These are phyloP conservation scores for Gortyna flavago DNA, from an alignment of 2,888 invertebrate genomes.

Conservation along the genomic window DNA sequence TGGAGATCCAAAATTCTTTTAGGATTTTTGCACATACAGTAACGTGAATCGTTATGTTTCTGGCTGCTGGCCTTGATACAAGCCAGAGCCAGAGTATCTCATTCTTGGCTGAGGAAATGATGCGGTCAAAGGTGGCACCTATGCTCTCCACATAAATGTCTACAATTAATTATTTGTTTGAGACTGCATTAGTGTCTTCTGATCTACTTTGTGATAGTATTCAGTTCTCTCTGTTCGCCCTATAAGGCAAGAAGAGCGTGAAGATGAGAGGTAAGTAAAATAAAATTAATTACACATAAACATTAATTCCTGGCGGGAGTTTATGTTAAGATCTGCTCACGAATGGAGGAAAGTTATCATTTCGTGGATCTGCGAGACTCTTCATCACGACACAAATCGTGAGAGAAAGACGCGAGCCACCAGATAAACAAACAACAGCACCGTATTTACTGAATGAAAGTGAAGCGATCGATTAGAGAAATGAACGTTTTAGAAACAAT, in stretches of 20 bases:
- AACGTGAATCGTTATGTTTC: neutral
- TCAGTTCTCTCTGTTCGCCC: slow-evolving; percentile 27
- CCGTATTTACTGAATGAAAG: slow-evolving; percentile 57
- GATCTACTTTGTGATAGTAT: slow-evolving; percentile 11
- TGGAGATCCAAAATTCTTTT: neutral
- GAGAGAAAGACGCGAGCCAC: slow-evolving; percentile 72
- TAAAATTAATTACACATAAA: slow-evolving; percentile 60
- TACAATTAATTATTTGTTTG: neutral
- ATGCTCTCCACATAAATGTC: neutral
- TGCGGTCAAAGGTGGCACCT: neutral
- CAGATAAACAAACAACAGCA: slow-evolving; percentile 70
- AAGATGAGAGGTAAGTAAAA: slow-evolving; percentile 47
- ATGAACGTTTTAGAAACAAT: slow-evolving; percentile 56
- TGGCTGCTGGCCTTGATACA: neutral
- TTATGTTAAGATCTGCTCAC: slow-evolving; percentile 73
- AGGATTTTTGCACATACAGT: neutral
- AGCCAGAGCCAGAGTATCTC: neutral
- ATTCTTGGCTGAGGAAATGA: neutral
- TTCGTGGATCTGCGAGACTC: slow-evolving; percentile 84
- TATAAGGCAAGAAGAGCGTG: slow-evolving; percentile 43
- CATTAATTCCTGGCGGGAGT: slow-evolving; percentile 51
- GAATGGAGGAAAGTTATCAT: slow-evolving; percentile 79
- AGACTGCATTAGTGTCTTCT: neutral
- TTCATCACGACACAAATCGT: slow-evolving; percentile 82
- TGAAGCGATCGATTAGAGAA: slow-evolving; percentile 55